phyloP scores from a whole-genome alignment of 2,888 invertebrate species.

The Parnassius orleans region DNA sequence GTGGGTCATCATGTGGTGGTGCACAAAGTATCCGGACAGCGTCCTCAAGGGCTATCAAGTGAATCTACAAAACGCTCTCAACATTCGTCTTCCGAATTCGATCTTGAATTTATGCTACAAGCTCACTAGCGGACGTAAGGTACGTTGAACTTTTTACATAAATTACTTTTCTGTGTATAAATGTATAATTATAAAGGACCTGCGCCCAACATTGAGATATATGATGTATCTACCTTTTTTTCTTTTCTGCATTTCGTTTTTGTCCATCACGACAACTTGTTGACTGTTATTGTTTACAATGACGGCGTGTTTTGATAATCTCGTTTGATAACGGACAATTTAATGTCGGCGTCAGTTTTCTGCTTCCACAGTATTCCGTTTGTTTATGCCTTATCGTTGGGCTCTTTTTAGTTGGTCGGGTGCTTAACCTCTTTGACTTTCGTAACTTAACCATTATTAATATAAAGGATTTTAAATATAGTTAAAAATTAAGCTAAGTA shows the following conservation, averaged over 20 bases:
- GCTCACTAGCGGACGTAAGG: constrained; percentile 92
- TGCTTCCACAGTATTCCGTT: constrained; percentile 14
- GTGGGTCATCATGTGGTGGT: constrained; percentile 96
- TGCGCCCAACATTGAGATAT: too few relatives aligned
- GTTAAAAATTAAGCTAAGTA: background rate
- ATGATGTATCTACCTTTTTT: too few relatives aligned
- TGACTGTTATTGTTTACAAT: constrained; percentile 18
- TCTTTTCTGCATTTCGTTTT: too few relatives aligned
- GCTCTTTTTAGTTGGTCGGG: constrained; percentile 20
- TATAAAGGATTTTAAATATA: background rate
- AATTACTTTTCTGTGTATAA: too few relatives aligned
- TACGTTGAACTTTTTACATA: constrained; percentile 51
- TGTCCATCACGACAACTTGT: background rate
- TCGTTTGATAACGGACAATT: background rate
- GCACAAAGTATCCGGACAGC: constrained; percentile 94
- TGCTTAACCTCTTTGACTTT: constrained; percentile 6
- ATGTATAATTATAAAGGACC: too few relatives aligned
- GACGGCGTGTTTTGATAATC: constrained; percentile 1
- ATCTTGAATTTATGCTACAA: constrained; percentile 95
- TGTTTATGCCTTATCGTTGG: constrained; percentile 15
- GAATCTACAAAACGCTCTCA: constrained; percentile 93
- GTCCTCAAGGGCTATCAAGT: constrained; percentile 95
- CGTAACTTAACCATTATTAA: too few relatives aligned
- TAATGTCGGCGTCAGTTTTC: constrained; percentile 6
- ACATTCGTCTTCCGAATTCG: constrained; percentile 92